These are phyloP conservation scores for Thecocarcelia acutangulata DNA, from an alignment of 2,888 invertebrate species.

Conservation along the genomic window DNA sequence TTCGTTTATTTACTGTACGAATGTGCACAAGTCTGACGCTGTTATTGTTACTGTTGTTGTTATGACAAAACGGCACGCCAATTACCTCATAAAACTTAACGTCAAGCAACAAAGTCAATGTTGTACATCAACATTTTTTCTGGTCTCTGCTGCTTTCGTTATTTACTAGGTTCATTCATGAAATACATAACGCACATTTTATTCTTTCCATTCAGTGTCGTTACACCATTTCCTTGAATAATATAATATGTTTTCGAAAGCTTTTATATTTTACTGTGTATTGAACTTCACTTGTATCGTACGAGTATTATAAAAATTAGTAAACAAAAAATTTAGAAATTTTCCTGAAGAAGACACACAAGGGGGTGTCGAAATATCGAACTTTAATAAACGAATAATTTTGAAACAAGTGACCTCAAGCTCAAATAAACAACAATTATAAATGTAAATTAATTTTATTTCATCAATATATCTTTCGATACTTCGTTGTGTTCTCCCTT, in stretches of 20 bases:
- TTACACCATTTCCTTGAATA: constrained; percentile 34
- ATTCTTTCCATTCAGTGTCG: background rate
- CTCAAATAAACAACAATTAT: too few species aligned
- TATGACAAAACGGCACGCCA: constrained; percentile 55
- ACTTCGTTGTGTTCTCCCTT: too few species aligned
- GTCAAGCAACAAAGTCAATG: constrained; percentile 58
- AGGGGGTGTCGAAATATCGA: too few species aligned
- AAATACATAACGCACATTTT: constrained; percentile 29
- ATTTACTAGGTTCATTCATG: constrained; percentile 57
- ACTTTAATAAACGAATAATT: too few species aligned
- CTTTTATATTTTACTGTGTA: background rate
- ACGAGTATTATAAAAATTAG: too few species aligned
- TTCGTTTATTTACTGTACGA: background rate
- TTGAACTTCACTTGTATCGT: too few species aligned
- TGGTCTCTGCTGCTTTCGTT: constrained; percentile 19
- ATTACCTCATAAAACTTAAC: constrained; percentile 62
- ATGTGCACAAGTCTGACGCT: constrained; percentile 4
- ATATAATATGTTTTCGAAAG: background rate
- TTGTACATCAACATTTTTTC: constrained; percentile 41
- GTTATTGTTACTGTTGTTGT: constrained; percentile 29
- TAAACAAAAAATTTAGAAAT: too few species aligned
- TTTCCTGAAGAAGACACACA: too few species aligned
- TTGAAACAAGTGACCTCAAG: too few species aligned
- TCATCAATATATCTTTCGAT: too few species aligned
- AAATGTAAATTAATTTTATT: too few species aligned